phyloP scores from a whole-genome alignment of 2,888 invertebrate species.

The Ectemnius lituratus region DNA sequence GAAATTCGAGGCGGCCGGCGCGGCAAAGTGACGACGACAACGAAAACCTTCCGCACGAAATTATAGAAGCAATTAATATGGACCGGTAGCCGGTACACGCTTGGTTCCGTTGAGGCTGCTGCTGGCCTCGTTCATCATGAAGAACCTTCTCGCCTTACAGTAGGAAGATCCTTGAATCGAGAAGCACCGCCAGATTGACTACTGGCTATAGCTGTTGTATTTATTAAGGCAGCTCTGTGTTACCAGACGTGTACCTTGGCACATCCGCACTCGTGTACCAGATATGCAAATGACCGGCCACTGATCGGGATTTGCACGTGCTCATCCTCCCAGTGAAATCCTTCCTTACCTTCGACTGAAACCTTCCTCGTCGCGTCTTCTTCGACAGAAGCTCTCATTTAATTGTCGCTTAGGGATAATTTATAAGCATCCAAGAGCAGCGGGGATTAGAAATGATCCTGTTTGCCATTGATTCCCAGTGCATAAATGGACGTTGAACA shows the following conservation, averaged over 20 bases:
- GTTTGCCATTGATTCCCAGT: no score
- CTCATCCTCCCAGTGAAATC: no score
- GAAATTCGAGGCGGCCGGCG: conserved; percentile 30
- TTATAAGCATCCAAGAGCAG: no score
- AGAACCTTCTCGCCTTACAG: conserved; percentile 22
- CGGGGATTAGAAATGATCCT: no score
- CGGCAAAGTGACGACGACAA: conserved; percentile 37
- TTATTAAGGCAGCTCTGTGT: conserved; percentile 41
- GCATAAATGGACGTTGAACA: no score
- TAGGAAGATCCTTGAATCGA: conserved; percentile 1
- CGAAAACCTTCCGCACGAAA: conserved; percentile 53
- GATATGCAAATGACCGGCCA: no score
- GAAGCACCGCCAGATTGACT: conserved; percentile 47
- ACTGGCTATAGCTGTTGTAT: conserved; percentile 19
- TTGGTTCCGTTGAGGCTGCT: background rate
- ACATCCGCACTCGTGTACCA: no score
- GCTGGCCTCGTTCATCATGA: conserved; percentile 37
- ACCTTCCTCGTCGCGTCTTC: no score
- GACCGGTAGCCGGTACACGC: conserved; percentile 62
- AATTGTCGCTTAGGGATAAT: no score
- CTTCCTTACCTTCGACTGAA: no score
- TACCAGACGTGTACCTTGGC: background rate
- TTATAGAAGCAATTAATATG: conserved; percentile 68
- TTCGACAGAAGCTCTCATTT: no score
- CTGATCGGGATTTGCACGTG: no score